phyloP scores from a whole-genome alignment of 1,140 invertebrate species.

The Leucophenga varia region DNA sequence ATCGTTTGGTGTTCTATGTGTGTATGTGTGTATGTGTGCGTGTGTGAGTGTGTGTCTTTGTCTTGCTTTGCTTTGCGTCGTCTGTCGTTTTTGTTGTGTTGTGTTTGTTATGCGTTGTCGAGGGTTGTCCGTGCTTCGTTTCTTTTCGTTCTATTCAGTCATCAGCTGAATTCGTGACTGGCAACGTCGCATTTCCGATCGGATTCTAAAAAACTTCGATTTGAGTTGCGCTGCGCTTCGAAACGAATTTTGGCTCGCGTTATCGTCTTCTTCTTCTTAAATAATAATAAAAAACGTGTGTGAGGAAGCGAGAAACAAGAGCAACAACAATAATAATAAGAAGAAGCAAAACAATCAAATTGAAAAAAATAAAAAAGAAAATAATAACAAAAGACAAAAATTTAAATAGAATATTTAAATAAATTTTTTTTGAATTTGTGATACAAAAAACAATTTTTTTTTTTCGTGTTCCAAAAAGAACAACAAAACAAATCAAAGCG shows the following conservation, averaged over 20 bases:
- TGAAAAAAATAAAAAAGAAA: no score
- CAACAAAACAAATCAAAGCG: no score
- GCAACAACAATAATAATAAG: constrained; percentile 16
- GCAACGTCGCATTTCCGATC: constrained; percentile 48
- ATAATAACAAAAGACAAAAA: no score
- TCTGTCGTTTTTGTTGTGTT: constrained; percentile 13
- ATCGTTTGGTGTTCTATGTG: not conserved
- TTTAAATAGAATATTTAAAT: no score
- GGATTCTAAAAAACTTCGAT: constrained; percentile 15
- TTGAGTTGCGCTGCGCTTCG: constrained; percentile 30
- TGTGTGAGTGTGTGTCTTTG: no score
- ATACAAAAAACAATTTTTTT: no score
- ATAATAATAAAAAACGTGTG: constrained; percentile 13
- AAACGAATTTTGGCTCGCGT: constrained; percentile 19
- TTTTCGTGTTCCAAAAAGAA: no score
- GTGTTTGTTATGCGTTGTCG: constrained; percentile 16
- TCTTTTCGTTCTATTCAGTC: constrained; percentile 51
- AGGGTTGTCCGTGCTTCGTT: constrained; percentile 51
- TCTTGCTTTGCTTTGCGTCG: constrained; percentile 2
- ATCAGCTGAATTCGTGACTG: constrained; percentile 56
- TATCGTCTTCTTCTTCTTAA: constrained; percentile 26
- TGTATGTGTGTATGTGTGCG: constrained; percentile 1
- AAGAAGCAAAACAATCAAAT: no score
- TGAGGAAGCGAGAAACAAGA: constrained; percentile 28
- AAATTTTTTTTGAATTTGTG: no score